Evolutionary conservation across 1,140 invertebrate genomes (phyloP), one percentile per base, ranked within the genome.

Genomic region (Trachymyrmex septentrionalis): DNA sequence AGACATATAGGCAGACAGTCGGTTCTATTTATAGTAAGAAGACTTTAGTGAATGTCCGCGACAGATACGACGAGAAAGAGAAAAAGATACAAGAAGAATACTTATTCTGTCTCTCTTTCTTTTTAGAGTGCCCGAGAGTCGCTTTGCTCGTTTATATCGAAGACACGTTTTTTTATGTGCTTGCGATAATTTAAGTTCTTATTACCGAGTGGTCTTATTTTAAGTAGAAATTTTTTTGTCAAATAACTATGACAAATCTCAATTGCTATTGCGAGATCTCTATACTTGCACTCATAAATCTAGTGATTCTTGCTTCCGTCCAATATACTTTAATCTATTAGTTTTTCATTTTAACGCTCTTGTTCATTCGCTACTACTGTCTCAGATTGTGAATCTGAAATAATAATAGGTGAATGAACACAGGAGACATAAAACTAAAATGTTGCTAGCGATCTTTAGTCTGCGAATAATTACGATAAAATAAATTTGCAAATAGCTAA

Each of bases 1-100:
- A 93, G 91, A 93, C 88, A 89, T 87, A 88, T 87, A 90, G 92
- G 88, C 91, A 92, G 92, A 93, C 91, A 59, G 85, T 57, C 27
- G 69, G 53, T 27, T 64, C 81, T 92, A 92, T 92, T 92, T 90
- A 92, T 92, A 92, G 81, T 48, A 30, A 27, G 53, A 30, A 16
- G 61, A 59, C 48, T 75, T 87, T 86, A 34, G 66, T 64, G 61
- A 67, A 10, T 44, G 57, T 66, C 44, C 61, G 87, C 77, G 72
- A 10, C 50, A 48, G 53, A 61, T 73, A 53, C 21, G 34, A 73
- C 27, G 63, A 61, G 53, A 34, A 85, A 24, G 50, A 12, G 85
- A 59, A 73, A 64, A 24, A 21, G 7, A n/a, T 38, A 38, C 34
- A 38, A 80, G 66, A 3, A 10, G 48, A 69, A 59, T 19, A 63